Evolutionary conservation across 2,113 vertebrate genomes (phyloP).

Genomic region (Rhinoderma darwinii): DNA sequence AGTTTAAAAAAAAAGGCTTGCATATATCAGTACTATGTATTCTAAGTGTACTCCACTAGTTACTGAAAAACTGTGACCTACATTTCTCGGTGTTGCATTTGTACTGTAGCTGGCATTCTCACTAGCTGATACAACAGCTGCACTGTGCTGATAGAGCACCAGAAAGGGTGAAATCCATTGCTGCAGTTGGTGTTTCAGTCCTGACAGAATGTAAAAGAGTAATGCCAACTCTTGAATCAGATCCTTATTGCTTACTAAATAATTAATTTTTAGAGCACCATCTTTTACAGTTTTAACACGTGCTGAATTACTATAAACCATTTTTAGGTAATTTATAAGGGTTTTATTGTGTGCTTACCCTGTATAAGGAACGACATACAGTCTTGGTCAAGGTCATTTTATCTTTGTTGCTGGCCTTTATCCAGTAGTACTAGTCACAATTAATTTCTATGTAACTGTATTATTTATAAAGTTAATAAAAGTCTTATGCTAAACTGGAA

Average conservation of each 20-base stretch:
- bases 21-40: neutral
- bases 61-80: neutral
- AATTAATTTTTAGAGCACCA: neutral
- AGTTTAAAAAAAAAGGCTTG: too few species aligned
- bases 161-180: slow-evolving; percentile 35
- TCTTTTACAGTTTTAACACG: neutral
- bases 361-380: slow-evolving; percentile 32
- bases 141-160: slow-evolving; percentile 49
- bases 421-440: slow-evolving; percentile 22
- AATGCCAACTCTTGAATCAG: slow-evolving; percentile 37
- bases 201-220: slow-evolving; percentile 52
- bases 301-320: neutral
- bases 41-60: neutral
- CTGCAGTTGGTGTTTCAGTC: neutral
- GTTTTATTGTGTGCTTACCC: slow-evolving; percentile 1
- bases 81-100: slow-evolving; percentile 42
- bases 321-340: neutral
- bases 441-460: neutral
- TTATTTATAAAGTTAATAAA: neutral
- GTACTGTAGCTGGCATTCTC: slow-evolving; percentile 57
- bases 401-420: slow-evolving; percentile 4
- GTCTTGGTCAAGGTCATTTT: slow-evolving; percentile 30
- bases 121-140: slow-evolving; percentile 56
- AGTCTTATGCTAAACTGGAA: neutral
- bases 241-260: neutral